These are phyloP conservation scores for Plagodis pulveraria DNA, from an alignment of 2,888 invertebrate genomes.

Conservation along the genomic window DNA sequence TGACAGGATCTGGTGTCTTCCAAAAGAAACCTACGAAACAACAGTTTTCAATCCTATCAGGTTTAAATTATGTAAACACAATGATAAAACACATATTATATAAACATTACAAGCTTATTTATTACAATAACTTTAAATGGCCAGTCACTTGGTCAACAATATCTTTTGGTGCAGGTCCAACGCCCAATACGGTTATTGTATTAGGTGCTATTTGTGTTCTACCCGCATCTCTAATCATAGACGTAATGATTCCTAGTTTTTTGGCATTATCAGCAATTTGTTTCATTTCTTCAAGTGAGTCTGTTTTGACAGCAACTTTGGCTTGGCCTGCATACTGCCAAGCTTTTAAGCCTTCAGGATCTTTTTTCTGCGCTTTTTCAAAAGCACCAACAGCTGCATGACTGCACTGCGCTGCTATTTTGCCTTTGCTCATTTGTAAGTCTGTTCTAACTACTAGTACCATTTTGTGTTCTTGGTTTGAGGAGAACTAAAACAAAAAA, in stretches of 20 bases:
- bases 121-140: conserved; percentile 93
- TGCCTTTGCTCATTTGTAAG: conserved; percentile 97
- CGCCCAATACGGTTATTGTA: conserved; percentile 94
- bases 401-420: conserved; percentile 97
- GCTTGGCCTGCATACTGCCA: conserved; percentile 91
- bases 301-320: conserved; percentile 94
- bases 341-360: conserved; percentile 83
- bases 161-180: conserved; percentile 94
- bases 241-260: conserved; percentile 88
- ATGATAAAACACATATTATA: too few relatives aligned
- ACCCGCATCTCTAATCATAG: conserved; percentile 95
- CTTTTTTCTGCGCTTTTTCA: conserved; percentile 86
- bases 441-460: conserved; percentile 95
- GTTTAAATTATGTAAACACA: neutral
- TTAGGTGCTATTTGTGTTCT: conserved; percentile 96
- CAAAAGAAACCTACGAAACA: too few relatives aligned
- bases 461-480: conserved; percentile 89
- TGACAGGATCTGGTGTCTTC: too few relatives aligned
- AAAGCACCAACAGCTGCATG: conserved; percentile 97
- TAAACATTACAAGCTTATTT: neutral
- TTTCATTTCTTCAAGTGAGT: conserved; percentile 90
- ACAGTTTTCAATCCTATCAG: too few relatives aligned
- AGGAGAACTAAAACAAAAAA: conserved; percentile 61
- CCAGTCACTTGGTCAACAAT: conserved; percentile 93
- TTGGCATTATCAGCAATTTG: conserved; percentile 89